These are phyloP conservation scores for Phallusia fumigata DNA, from an alignment of 23 tunicate genomes.

Conservation along the genomic window DNA sequence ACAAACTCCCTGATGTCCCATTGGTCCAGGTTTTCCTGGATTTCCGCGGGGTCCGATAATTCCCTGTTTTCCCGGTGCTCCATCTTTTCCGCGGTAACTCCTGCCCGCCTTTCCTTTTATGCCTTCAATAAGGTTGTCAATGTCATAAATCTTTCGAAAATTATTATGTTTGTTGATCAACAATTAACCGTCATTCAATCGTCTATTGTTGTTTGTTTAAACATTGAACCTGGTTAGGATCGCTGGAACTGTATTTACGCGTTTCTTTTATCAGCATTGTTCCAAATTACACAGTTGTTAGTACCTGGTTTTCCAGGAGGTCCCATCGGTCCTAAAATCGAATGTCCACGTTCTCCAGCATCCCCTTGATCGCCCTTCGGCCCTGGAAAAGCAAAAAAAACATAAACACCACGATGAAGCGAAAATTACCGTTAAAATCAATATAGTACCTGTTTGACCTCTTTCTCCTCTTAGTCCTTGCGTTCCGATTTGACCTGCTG, in stretches of 20 bases:
- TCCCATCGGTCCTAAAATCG: background rate
- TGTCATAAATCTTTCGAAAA: too few species aligned
- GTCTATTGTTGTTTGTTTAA: too few species aligned
- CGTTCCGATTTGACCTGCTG: background rate
- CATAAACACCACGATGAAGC: too few species aligned
- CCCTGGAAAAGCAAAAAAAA: background rate
- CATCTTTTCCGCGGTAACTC: background rate
- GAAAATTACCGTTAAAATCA: too few species aligned
- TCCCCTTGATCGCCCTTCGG: background rate
- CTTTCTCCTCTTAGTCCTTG: background rate
- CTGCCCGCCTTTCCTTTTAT: background rate
- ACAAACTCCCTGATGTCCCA: background rate
- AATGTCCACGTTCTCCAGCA: background rate
- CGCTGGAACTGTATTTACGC: too few species aligned
- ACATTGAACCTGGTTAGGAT: too few species aligned
- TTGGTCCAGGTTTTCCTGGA: background rate
- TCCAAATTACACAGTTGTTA: background rate
- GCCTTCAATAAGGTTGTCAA: too few species aligned
- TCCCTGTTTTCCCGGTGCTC: background rate
- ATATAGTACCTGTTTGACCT: background rate
- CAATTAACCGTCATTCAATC: too few species aligned
- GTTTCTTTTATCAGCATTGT: too few species aligned
- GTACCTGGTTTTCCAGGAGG: slow-evolving; percentile 7
- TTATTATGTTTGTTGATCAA: too few species aligned
- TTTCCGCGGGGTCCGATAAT: slow-evolving; percentile 1